These are phyloP conservation scores for Erythrocercus mccallii DNA, from an alignment of 2,113 vertebrate genomes.

Conservation along the genomic window DNA sequence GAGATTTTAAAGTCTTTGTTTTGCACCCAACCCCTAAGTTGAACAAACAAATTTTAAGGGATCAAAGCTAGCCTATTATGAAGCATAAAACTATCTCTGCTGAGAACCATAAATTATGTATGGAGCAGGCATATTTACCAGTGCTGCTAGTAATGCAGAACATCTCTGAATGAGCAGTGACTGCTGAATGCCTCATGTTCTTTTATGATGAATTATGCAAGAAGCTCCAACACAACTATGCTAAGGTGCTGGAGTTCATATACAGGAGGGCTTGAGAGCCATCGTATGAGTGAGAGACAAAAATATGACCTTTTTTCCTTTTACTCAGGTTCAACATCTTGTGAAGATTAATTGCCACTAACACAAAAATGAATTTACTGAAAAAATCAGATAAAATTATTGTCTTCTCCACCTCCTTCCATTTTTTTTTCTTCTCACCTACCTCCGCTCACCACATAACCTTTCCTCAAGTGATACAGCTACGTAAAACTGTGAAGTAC, in stretches of 20 bases:
- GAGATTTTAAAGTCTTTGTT: conserved; percentile 34
- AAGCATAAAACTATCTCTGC: conserved; percentile 32
- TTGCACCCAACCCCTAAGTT: conserved; percentile 26
- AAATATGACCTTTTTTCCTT: conserved; percentile 5
- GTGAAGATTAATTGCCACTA: conserved; percentile 3
- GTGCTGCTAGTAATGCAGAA: conserved; percentile 24
- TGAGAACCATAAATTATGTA: conserved; percentile 57
- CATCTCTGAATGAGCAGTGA: conserved; percentile 47
- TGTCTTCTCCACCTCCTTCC: neutral
- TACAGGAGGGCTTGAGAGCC: neutral
- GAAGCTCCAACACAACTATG: conserved; percentile 20
- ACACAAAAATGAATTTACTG: neutral
- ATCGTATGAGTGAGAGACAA: conserved; percentile 11
- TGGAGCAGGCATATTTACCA: conserved; percentile 46
- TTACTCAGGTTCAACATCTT: neutral
- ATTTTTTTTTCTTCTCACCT: neutral
- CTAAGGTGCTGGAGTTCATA: conserved; percentile 56
- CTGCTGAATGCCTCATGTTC: conserved; percentile 55
- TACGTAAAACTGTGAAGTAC: conserved; percentile 7
- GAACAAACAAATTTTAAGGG: conserved; percentile 32
- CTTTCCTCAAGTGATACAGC: neutral
- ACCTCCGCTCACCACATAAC: accelerated
- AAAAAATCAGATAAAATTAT: conserved; percentile 27
- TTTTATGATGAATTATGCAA: conserved; percentile 74
- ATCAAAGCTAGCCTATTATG: conserved; percentile 55